Percentiles rank a stretch among this genome's conserved stretches.
These are phyloP conservation scores for Leptopilina clavipes DNA, from an alignment of 1,140 invertebrate species.

Conservation along the genomic window DNA sequence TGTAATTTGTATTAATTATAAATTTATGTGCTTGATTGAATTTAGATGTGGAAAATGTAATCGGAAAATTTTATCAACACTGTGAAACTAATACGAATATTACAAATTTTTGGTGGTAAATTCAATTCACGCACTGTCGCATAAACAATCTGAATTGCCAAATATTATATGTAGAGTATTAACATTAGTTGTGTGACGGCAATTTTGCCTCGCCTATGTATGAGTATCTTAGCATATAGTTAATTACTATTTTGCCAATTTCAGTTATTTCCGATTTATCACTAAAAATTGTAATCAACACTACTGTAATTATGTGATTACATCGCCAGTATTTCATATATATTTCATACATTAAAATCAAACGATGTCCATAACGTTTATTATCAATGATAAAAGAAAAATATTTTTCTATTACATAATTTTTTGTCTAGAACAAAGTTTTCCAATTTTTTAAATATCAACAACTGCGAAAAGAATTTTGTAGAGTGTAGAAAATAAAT, in stretches of 20 bases:
- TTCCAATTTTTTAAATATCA: too few relatives aligned
- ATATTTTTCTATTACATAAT: too few relatives aligned
- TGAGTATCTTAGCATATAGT: background rate
- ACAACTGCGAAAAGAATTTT: too few relatives aligned
- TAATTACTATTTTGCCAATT: conserved; percentile 10
- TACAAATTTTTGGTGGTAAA: background rate
- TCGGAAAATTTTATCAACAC: background rate
- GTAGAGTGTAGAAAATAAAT: too few relatives aligned
- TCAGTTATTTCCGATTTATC: conserved; percentile 4
- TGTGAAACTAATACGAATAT: background rate
- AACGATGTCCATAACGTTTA: too few relatives aligned
- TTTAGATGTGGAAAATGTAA: background rate
- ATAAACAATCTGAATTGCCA: conserved; percentile 15
- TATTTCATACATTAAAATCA: too few relatives aligned
- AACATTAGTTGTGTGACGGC: background rate
- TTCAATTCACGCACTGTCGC: conserved; percentile 25
- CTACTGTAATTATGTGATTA: background rate
- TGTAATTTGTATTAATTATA: background rate
- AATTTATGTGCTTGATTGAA: background rate
- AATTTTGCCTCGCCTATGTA: conserved; percentile 7
- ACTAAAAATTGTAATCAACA: conserved; percentile 22
- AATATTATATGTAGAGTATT: conserved; percentile 11
- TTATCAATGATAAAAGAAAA: too few relatives aligned
- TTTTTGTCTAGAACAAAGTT: too few relatives aligned
- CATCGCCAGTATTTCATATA: background rate